Evolutionary conservation across 37 sponge, comb jelly and placozoan species (phyloP), one percentile per base, ranked within the genome.

Genomic region (Hexactinellida sp.): DNA sequence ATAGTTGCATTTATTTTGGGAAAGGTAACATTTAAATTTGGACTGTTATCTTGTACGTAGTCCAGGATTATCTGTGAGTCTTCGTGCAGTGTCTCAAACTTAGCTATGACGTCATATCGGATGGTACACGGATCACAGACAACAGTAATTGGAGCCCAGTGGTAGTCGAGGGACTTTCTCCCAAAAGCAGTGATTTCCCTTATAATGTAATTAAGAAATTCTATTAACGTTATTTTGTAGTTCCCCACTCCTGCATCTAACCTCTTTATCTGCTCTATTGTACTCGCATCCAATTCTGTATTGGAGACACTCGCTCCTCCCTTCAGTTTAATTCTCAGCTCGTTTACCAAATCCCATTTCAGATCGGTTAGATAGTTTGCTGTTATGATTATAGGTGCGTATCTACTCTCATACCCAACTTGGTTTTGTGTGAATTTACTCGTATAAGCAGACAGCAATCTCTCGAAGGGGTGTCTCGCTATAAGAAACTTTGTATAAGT

Each of bases 201-300:
- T 23, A 63, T 63, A n/a, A 63, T n/a, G 34, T 63, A 63, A 63
- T 63, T 63, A 7, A 63, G 76, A 28, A 63, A 63, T 63, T 63
- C 76, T n/a, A 63, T 7, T 3, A 63, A 63, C 5, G 76, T 63
- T 63, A 63, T 63, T 7, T 63, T 63, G 21, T 21, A 63, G 3
- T 63, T 28, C 3, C 30, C 13, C 25, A 28, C 76, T 63, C 76
- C 76, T 25, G 76, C 25, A 63, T 63, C 34, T 23, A 63, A 25
- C 34, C 76, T 63, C 25, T 23, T 28, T 63, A 63, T 25, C 34
- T 63, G 76, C 34, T 25, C 3, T 5, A 63, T 10, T 63, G 21
- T 63, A 23, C 76, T 63, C 3, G 3, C 13, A n/a, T 23, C 13
- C 76, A 63, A n/a, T 21, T 63, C 3, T 32, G 34, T 63, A 7